Conservation (phyloP, 2,797 vertebrate species). For the Prunella strophiata region DNA sequence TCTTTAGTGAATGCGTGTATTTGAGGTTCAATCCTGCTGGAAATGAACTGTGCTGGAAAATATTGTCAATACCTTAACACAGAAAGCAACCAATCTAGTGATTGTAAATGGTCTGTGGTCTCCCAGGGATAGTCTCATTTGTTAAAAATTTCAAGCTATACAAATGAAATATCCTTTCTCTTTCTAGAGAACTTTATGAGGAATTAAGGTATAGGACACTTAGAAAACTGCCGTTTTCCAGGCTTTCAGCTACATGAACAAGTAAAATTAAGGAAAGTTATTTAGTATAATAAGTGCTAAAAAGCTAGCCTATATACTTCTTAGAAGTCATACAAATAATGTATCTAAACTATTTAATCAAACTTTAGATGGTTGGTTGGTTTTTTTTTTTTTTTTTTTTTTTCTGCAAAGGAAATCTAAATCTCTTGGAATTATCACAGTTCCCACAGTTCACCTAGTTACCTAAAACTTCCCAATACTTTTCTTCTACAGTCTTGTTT, state of each 20-base stretch:
- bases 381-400: not conserved
- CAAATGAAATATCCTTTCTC: slow-evolving; percentile 64
- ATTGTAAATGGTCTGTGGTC: slow-evolving; percentile 63
- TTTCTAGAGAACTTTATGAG: slow-evolving; percentile 46
- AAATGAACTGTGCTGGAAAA: slow-evolving; percentile 67
- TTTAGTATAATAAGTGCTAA: not conserved
- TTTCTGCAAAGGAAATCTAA: not conserved
- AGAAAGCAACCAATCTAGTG: slow-evolving; percentile 69
- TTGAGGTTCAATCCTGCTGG: slow-evolving; percentile 65
- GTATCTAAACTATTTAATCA: not conserved
- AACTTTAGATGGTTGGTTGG: not conserved
- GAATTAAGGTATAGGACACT: slow-evolving; percentile 43
- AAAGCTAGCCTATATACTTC: not conserved
- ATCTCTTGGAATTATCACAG: not conserved
- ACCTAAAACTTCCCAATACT: not conserved
- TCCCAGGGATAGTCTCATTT: slow-evolving; percentile 62
- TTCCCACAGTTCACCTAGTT: not conserved
- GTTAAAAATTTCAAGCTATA: slow-evolving; percentile 72
- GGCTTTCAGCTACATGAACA: not conserved
- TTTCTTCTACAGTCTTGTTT: not conserved
- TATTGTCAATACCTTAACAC: slow-evolving; percentile 44
- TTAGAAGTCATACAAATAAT: not conserved
- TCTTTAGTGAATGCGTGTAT: slow-evolving; percentile 62
- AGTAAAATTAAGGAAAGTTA: not conserved
- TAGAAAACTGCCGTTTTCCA: slow-evolving; percentile 1